phyloP scores from a whole-genome alignment of 2,113 vertebrate genomes.

The Catagonus wagneri region DNA sequence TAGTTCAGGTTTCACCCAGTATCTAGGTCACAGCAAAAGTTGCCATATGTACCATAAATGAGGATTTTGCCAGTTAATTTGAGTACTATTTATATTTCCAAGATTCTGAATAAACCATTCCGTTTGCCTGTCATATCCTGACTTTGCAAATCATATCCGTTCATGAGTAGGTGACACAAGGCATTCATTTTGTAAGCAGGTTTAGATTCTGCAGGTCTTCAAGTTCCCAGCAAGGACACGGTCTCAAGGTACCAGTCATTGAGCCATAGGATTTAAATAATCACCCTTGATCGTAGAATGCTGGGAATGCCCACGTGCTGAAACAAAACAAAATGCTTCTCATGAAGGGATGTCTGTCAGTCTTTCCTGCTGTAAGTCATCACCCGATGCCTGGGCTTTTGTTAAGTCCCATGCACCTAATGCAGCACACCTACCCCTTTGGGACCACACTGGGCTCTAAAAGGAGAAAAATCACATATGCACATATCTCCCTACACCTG shows the following conservation, averaged over 20 bases:
- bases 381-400: background rate
- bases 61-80: background rate
- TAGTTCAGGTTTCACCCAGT: background rate
- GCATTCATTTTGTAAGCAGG: background rate
- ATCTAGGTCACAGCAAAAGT: background rate
- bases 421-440: background rate
- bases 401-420: background rate
- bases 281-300: background rate
- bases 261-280: background rate
- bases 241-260: background rate
- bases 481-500: background rate
- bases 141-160: slow-evolving; percentile 17
- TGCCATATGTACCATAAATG: background rate
- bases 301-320: background rate
- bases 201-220: background rate
- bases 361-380: background rate
- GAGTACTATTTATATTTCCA: slow-evolving; percentile 49
- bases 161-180: background rate
- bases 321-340: background rate
- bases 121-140: background rate
- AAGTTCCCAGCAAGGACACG: background rate
- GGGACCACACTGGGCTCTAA: background rate
- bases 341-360: background rate
- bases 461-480: slow-evolving; percentile 21
- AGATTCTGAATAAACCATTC: slow-evolving; percentile 43